Evolutionary conservation across 2,797 vertebrate genomes (phyloP), one percentile per base, ranked within the genome.

Genomic region (Sebastes hubbsi): DNA sequence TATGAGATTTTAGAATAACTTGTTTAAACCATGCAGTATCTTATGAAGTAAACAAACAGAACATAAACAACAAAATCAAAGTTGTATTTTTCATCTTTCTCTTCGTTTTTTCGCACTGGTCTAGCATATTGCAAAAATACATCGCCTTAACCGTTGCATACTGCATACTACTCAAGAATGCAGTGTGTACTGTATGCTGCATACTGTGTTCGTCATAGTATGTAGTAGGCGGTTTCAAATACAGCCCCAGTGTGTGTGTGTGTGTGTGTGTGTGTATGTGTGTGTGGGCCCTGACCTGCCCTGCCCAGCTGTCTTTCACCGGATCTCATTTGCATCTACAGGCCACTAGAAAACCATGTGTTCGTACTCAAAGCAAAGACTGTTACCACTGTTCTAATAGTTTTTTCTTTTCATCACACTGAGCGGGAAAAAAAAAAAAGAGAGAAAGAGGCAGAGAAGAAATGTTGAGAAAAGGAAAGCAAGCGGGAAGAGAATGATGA

Each of bases 401-500:
- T 34, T 42, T 36, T 52, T 25, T 5, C 5, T 59, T 58, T 73
- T 72, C 61, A 72, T 77, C 64, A 62, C 59, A 49, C 36, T 11
- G 10, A 79, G 73, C 1, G 7, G 11, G 36, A 2, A 0, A 16
- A 6, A 46, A 18, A 42, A 77, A 79, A 78, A 56, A 69, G 62
- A 61, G 30, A 81, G 79, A 78, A 73, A 46, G 73, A 77, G 66
- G 78, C 77, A 73, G 62, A 72, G 42, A 74, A 72, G 2, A 82
- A 62, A 80, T 78, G 61, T 66, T 4, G 76, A 72, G 69, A 84
- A 84, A 77, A 2, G 65, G 72, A 82, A 74, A 56, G 64, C 55
- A 72, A 66, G 72, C 68, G 83, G 16, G 38, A 82, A 82, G 77
- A 80, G 77, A 85, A 87, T 89, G 88, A 91, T 89, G 84, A 90